These are phyloP conservation scores for Xanthorhoe spadicearia DNA, from an alignment of 2,888 invertebrate species.

Conservation along the genomic window DNA sequence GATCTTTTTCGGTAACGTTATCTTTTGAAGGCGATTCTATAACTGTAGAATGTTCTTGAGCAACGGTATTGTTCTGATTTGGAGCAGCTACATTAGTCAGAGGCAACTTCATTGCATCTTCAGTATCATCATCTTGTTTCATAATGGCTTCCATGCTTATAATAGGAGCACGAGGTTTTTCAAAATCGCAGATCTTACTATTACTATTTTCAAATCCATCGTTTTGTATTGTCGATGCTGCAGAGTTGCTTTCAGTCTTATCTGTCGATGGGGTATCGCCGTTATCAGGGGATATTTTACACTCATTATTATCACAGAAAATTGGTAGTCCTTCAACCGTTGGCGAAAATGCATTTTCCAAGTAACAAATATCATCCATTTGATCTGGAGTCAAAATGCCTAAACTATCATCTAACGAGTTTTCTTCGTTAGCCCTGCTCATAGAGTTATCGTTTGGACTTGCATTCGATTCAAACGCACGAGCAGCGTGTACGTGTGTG, in stretches of 20 bases:
- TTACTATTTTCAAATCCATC: slow-evolving; percentile 70
- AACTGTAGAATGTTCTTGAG: slow-evolving; percentile 51
- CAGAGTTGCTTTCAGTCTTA: slow-evolving; percentile 82
- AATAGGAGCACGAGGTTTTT: slow-evolving; percentile 60
- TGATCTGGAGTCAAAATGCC: slow-evolving; percentile 95
- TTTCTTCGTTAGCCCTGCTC: slow-evolving; percentile 87
- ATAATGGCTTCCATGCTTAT: slow-evolving; percentile 61
- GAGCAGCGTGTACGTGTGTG: slow-evolving; percentile 52
- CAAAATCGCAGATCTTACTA: slow-evolving; percentile 50
- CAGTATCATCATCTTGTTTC: slow-evolving; percentile 46
- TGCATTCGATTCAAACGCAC: slow-evolving; percentile 69
- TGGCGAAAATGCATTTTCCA: slow-evolving; percentile 87
- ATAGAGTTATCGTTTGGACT: slow-evolving; percentile 80
- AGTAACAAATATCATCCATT: slow-evolving; percentile 89
- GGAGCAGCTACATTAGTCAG: slow-evolving; percentile 41
- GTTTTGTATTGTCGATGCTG: slow-evolving; percentile 81
- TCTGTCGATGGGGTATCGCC: slow-evolving; percentile 85
- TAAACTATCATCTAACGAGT: slow-evolving; percentile 93
- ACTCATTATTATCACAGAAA: slow-evolving; percentile 75
- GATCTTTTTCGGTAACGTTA: slow-evolving; percentile 53
- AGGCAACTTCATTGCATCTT: slow-evolving; percentile 50
- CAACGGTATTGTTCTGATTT: slow-evolving; percentile 42
- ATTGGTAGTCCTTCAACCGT: slow-evolving; percentile 86
- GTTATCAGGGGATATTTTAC: slow-evolving; percentile 77
- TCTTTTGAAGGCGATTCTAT: slow-evolving; percentile 49